These are phyloP conservation scores for Lepisosteus osseus DNA, from an alignment of 2,113 vertebrate genomes.

Conservation along the genomic window DNA sequence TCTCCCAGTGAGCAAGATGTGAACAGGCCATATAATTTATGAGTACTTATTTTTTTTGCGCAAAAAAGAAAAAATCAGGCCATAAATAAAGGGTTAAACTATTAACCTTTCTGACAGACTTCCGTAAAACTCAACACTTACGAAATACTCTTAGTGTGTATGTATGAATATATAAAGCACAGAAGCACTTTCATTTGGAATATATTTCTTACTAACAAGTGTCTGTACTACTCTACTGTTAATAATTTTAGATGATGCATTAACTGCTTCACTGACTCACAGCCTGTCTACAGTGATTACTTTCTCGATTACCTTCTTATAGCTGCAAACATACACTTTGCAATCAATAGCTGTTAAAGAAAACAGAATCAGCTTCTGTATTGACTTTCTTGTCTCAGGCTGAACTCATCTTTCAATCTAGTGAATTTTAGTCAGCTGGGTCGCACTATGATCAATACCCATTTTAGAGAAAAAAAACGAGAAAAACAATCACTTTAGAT, in stretches of 20 bases:
- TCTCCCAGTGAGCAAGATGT: too few species aligned
- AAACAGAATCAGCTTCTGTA: constrained; percentile 13
- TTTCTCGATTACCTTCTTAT: constrained; percentile 10
- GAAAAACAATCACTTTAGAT: constrained; percentile 21
- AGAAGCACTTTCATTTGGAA: too few species aligned
- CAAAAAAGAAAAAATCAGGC: too few species aligned
- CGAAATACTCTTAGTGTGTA: too few species aligned
- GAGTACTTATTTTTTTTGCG: too few species aligned
- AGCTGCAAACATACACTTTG: constrained; percentile 6
- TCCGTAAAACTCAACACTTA: too few species aligned
- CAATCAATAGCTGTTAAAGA: constrained; percentile 17
- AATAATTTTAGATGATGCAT: not conserved
- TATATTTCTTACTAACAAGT: too few species aligned
- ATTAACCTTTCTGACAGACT: too few species aligned
- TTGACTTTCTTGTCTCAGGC: constrained; percentile 16
- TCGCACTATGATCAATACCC: constrained; percentile 15
- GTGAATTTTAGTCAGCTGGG: constrained; percentile 12
- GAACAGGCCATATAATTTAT: too few species aligned
- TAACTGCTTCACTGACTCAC: constrained; percentile 14
- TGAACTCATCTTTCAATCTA: constrained; percentile 17
- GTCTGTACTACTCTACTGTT: not conserved
- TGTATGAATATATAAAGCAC: too few species aligned
- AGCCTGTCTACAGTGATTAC: constrained; percentile 16
- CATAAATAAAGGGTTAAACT: too few species aligned
- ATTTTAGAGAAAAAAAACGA: not conserved